Evolutionary conservation across 2,797 vertebrate genomes (phyloP), one percentile per base, ranked within the genome.

Genomic region (Ctenochaetus hawaiiensis): DNA sequence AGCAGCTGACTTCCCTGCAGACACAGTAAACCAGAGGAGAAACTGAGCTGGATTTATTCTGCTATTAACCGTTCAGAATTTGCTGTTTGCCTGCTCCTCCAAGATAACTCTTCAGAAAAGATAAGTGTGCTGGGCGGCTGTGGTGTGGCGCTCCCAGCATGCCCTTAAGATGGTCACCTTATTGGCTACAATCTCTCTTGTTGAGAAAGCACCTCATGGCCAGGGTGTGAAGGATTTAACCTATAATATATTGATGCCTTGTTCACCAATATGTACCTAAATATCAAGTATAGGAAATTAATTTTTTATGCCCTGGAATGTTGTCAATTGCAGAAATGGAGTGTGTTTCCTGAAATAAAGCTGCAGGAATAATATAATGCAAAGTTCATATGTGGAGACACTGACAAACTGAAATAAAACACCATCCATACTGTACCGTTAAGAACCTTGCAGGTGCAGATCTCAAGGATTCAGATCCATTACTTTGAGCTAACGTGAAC

Each of bases 401-500:
- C 14, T 64, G 20, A 67, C 30, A 75, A 8, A 39, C 47, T 22
- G 30, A 48, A 48, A 51, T 14, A 37, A 53, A 66, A 43, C 1
- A 2, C 34, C 13, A 37, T 34, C 22, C 6, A 20, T 41, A 67
- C 34, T 18, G 73, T 71, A 78, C 34, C 62, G 78, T 54, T 66
- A 56, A 37, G 12, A 60, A 20, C 1, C 20, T 56, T 41, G 1
- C 8, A 52, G 39, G 11, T 52, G 51, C 11, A 59, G 18, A 54
- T 72, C 53, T 78, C 4, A 72, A 68, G 13, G 13, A 79, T 68
- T 68, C 22, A 22, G 39, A 7, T 20, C 52, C 45, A 23, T 22
- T 44, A 8, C 30, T 73, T 14, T 84, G 80, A 87, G 70, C 56
- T 90, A 80, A 75, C 10, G 30, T n/a, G 45, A 49, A 67, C 75